Percentiles rank a stretch among this genome's conserved stretches.
These are phyloP conservation scores for Ceratosolen fusciceps DNA, from an alignment of 1,140 invertebrate species.

Conservation along the genomic window DNA sequence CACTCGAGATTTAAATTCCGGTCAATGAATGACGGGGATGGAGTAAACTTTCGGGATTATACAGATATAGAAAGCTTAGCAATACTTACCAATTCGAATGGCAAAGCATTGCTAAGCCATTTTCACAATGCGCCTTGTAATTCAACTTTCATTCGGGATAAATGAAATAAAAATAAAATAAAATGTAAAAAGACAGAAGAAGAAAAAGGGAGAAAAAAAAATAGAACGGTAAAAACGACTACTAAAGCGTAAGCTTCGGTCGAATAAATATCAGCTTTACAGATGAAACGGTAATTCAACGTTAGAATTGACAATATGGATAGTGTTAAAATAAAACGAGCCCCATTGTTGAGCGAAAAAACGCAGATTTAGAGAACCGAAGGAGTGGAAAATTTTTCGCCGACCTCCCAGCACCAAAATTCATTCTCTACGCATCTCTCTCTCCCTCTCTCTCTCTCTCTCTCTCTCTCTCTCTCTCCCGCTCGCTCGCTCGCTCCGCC, in stretches of 20 bases:
- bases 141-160: not conserved
- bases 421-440: not conserved
- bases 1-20: not conserved
- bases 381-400: not conserved
- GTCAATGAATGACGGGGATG: not conserved
- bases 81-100: not conserved
- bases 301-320: not conserved
- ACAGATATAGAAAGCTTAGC: not conserved
- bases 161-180: not conserved
- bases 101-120: not conserved
- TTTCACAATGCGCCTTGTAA: not conserved
- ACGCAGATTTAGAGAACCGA: not conserved
- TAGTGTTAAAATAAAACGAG: not conserved
- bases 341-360: not conserved
- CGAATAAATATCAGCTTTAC: not conserved
- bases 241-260: not conserved
- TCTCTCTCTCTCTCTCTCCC: too few species aligned
- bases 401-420: not conserved
- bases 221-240: too few species aligned
- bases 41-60: not conserved
- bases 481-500: too few species aligned
- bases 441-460: not conserved
- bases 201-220: too few species aligned
- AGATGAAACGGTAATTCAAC: not conserved
- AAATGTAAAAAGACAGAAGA: too few species aligned